Conservation (phyloP, 1,140 invertebrate genomes). For the Reticulitermes speratus region DNA sequence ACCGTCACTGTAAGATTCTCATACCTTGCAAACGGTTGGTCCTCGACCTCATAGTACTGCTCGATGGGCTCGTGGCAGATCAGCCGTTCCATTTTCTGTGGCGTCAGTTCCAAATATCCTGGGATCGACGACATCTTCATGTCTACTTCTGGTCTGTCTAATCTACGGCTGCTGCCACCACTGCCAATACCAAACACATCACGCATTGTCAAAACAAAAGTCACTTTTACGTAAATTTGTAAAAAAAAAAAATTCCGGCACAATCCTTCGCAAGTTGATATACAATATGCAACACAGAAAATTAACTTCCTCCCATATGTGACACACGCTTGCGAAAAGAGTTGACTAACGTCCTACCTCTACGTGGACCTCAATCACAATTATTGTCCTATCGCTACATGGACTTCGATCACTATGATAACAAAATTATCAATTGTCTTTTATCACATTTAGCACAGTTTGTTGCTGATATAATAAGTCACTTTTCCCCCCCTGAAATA, state of each 20-base stretch:
- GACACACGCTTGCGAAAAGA: too few relatives aligned
- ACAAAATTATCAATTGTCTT: neutral
- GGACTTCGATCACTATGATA: neutral
- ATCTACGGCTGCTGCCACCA: constrained; percentile 13
- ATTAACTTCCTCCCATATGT: too few relatives aligned
- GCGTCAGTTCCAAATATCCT: constrained; percentile 53
- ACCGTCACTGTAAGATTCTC: neutral
- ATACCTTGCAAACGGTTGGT: constrained; percentile 55
- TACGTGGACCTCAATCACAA: too few relatives aligned
- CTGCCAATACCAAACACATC: constrained; percentile 14
- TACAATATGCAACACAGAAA: too few relatives aligned
- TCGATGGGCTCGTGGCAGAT: constrained; percentile 53
- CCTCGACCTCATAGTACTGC: constrained; percentile 54
- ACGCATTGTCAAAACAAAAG: constrained; percentile 19
- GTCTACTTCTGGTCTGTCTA: constrained; percentile 45
- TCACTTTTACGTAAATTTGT: neutral
- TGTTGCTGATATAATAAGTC: too few relatives aligned
- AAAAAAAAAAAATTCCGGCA: too few relatives aligned
- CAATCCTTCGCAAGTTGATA: neutral
- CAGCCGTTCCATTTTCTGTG: constrained; percentile 50
- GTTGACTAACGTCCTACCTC: too few relatives aligned
- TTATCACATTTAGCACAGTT: neutral
- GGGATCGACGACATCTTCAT: constrained; percentile 47
- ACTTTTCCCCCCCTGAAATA: too few relatives aligned
- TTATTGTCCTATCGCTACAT: neutral